phyloP scores from a whole-genome alignment of 2,113 vertebrate species.

The Megaceryle maxima region DNA sequence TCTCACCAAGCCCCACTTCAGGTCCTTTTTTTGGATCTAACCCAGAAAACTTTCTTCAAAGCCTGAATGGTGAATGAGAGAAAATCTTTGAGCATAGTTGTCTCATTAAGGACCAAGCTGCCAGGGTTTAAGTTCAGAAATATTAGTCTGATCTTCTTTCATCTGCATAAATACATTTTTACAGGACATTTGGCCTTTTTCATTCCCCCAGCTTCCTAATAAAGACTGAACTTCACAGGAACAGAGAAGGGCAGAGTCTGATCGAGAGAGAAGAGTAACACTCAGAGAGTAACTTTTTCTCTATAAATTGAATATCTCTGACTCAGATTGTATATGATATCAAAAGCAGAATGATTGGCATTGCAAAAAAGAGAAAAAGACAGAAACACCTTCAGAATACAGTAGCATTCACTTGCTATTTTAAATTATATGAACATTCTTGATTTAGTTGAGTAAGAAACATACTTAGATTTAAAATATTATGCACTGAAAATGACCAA shows the following conservation, averaged over 20 bases:
- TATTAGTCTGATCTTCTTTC: constrained; percentile 38
- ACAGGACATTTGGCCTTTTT: constrained; percentile 36
- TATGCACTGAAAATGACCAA: not conserved
- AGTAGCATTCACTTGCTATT: not conserved
- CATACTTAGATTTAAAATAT: not conserved
- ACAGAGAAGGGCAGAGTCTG: not conserved
- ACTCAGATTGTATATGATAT: constrained; percentile 1
- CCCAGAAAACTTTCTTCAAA: constrained; percentile 44
- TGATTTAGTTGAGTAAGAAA: not conserved
- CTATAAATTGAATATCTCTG: constrained; percentile 5
- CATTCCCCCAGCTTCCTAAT: constrained; percentile 5
- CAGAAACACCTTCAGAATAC: not conserved
- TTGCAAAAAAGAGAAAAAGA: not conserved
- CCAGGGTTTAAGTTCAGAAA: constrained; percentile 24
- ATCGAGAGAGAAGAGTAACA: not conserved
- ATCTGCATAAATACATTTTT: constrained; percentile 53
- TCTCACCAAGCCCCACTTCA: not conserved
- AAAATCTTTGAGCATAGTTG: constrained; percentile 32
- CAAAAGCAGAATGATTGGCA: constrained; percentile 9
- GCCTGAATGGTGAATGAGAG: not conserved
- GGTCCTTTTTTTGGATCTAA: not conserved
- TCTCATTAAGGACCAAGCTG: constrained; percentile 26
- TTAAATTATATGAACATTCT: not conserved
- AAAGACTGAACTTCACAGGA: constrained; percentile 24
- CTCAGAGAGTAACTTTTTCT: not conserved